Evolutionary conservation across 2,113 vertebrate species (phyloP).

Genomic region (Echinops telfairi): DNA sequence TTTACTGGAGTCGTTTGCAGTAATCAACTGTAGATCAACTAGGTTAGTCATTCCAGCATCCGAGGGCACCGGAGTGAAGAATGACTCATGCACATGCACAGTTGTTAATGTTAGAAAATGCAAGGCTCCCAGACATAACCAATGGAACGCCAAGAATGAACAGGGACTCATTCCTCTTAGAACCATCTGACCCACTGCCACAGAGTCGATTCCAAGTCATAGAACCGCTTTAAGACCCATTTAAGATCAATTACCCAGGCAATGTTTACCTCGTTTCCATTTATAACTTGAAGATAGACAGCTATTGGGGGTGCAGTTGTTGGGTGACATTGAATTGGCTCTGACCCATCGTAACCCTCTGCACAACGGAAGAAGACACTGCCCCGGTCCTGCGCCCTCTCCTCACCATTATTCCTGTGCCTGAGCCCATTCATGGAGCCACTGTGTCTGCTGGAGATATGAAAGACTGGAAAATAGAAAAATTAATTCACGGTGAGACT

Average conservation of each 20-base stretch:
- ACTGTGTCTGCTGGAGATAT: neutral
- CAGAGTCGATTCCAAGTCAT: too few relatives aligned
- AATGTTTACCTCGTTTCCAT: neutral
- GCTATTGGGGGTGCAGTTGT: neutral
- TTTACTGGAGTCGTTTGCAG: slow-evolving; percentile 19
- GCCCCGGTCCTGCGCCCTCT: too few relatives aligned
- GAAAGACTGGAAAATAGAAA: slow-evolving; percentile 52
- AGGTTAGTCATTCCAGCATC: slow-evolving; percentile 48
- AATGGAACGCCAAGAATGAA: slow-evolving; percentile 46
- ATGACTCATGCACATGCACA: slow-evolving; percentile 33
- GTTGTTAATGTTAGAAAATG: slow-evolving; percentile 50
- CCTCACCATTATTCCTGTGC: too few relatives aligned
- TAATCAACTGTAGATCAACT: neutral
- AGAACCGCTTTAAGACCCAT: too few relatives aligned
- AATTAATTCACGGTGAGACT: slow-evolving; percentile 9
- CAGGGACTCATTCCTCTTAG: slow-evolving; percentile 38
- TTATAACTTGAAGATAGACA: slow-evolving; percentile 47
- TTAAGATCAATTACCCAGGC: slow-evolving; percentile 30
- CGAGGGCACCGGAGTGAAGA: slow-evolving; percentile 45
- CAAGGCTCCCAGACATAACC: slow-evolving; percentile 38
- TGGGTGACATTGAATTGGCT: too few relatives aligned
- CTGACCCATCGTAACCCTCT: too few relatives aligned
- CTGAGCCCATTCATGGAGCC: too few relatives aligned
- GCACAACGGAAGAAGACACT: too few relatives aligned
- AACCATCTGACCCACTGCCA: neutral